Conservation (phyloP, 2,888 invertebrate genomes). For the Apoda limacodes region DNA sequence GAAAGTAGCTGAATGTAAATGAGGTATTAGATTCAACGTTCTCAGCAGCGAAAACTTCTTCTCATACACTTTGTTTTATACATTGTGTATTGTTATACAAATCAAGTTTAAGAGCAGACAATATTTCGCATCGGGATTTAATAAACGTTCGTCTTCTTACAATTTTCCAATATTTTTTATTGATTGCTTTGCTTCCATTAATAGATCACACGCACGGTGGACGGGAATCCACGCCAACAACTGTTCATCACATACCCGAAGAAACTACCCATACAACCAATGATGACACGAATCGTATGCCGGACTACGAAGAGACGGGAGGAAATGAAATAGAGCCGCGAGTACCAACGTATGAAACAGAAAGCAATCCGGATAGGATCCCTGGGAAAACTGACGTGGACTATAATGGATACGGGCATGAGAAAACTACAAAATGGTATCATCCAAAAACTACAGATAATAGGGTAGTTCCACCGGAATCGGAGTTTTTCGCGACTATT, state of each 20-base stretch:
- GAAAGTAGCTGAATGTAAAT: no score
- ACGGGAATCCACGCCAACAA: conserved; percentile 48
- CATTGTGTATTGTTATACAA: no score
- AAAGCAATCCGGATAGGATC: conserved; percentile 31
- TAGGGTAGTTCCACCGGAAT: conserved; percentile 56
- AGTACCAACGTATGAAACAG: conserved; percentile 45
- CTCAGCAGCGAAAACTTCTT: no score
- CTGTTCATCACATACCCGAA: conserved; percentile 37
- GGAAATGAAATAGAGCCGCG: conserved; percentile 45
- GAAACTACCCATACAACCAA: conserved; percentile 60
- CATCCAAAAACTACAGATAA: conserved; percentile 59
- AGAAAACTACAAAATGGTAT: conserved; percentile 59
- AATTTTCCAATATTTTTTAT: no score
- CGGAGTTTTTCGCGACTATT: conserved; percentile 60
- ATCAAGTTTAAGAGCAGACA: no score
- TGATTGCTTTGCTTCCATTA: no score
- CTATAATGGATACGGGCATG: conserved; percentile 52
- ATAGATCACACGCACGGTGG: conserved; percentile 46
- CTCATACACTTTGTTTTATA: no score
- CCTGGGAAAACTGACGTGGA: conserved; percentile 44
- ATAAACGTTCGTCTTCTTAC: conserved; percentile 2
- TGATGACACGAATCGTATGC: conserved; percentile 44
- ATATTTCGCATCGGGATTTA: no score
- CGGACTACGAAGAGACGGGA: conserved; percentile 45
- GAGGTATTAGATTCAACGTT: no score